Base-by-base conservation (phyloP, 2,888 invertebrate species). In the Drosophila tanythrix region DNA sequence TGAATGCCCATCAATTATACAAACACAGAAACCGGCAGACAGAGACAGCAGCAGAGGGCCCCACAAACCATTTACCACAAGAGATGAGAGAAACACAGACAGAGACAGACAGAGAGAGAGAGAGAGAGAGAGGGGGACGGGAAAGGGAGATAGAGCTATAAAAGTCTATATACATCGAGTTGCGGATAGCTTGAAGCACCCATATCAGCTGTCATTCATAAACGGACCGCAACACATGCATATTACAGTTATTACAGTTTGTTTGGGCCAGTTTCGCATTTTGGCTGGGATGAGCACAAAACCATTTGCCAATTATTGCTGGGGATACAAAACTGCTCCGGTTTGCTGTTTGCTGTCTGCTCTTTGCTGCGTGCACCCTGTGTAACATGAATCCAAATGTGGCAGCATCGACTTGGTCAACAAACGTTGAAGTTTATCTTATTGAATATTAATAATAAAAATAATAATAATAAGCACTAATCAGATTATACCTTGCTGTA, bases 1-100 rank as follows among this genome's bases (percentile, higher is more conserved):
- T 71, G 80, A 67, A 71, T 64, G 66, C 29, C 67, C 80, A 75
- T 80, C 76, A 78, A 71, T 78, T 79, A 79, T 52, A 58, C 66
- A 79, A 57, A 50, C 40, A 46, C 57, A 77, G 46, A 46, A 21
- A 36, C 21, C 46, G 56, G 46, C 62, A 51, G 43, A 38, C 2
- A 35, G 8, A 8, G n/a, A 8, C 15, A 18, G 48, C 8, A 21
- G 21, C 46, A 51, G 11, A 27, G 29, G 2, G 50, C 50, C 27
- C 27, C 50, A 50, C 10, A 33, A 11, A 50, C 29, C 51, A 51
- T 29, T 29, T 27, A 15, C 40, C 48, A 59, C 33, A 35, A 46
- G 0, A 27, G 13, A 21, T 21, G 46, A 27, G 5, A 18, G 27
- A 33, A 8, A 36, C 25, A 43, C 25, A 15, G 38, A 21, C 4